Evolutionary conservation across 2,888 invertebrate species (phyloP), one percentile per base, ranked within the genome.

Genomic region (Euclidia mi): DNA sequence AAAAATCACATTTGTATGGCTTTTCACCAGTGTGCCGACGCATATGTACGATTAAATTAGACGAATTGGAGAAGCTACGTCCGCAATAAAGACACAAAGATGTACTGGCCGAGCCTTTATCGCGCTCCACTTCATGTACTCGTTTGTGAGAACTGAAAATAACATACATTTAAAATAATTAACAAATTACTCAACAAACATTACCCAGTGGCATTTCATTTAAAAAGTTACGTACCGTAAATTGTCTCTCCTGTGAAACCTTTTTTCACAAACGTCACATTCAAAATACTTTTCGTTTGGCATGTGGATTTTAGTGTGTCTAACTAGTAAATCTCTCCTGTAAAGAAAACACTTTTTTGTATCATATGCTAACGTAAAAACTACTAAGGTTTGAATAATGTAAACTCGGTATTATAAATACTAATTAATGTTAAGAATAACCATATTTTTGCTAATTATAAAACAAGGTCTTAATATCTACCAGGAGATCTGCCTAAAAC

Each of bases 11-110:
- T 71, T 95, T 95, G 65, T 95, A 96, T 0, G 96, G 96, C 65
- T 96, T 96, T 70, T 96, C 96, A 4, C 96, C 96, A 0, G 96
- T 96, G 66, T 96, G 96, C 0, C 96, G 91, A 0, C 96, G 94
- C 95, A 96, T 96, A 69, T 96, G 96, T 1, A 96, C 95, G 12
- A 95, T 95, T 9, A 96, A 85, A 74, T 96, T 96, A 0, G 96
- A 96, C 0, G 95, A 95, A 59, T 95, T 96, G 18, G 95, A 95
- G 65, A 96, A 95, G 4, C 95, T 95, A 10, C 95, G 90, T 0
- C 96, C 96, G 70, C 96, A 96, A 75, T 95, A 96, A 2, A 95
- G 89, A 56, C 96, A 96, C 2, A 96, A 81, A 46, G 95, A 95
- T 38, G 94, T 95, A 34, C 83, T 87, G 0, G 84, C 75, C 2